Percentiles rank a stretch among this genome's conserved stretches.
These are phyloP conservation scores for Scaptomyza parva DNA, from an alignment of 2,888 invertebrate species.

Conservation along the genomic window DNA sequence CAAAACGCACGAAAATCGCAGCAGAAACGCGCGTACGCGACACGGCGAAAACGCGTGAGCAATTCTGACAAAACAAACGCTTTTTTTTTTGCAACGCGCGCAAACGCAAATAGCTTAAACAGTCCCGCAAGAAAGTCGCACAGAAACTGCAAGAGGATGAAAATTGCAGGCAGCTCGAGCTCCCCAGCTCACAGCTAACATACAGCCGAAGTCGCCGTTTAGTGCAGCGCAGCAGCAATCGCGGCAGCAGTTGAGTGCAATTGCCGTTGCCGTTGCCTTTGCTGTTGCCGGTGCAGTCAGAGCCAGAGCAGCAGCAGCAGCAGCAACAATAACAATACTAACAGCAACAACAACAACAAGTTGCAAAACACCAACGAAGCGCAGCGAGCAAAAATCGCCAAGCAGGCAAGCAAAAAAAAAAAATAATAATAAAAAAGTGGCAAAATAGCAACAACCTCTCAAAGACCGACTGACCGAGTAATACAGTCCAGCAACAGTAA, in stretches of 20 bases:
- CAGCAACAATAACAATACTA: slow-evolving; percentile 48
- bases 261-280: slow-evolving; percentile 63
- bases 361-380: slow-evolving; percentile 67
- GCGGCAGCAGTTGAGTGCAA: slow-evolving; percentile 69
- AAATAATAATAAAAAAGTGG: slow-evolving; percentile 53
- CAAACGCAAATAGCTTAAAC: slow-evolving; percentile 82
- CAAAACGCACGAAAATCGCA: slow-evolving; percentile 64
- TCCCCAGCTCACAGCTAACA: slow-evolving; percentile 22
- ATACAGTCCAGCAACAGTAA: slow-evolving; percentile 83
- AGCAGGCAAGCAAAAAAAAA: too few species aligned
- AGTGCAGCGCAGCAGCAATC: slow-evolving; percentile 45
- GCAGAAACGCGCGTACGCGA: slow-evolving; percentile 69
- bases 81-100: slow-evolving; percentile 71
- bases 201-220: slow-evolving; percentile 49
- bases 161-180: slow-evolving; percentile 78
- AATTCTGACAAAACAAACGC: slow-evolving; percentile 27
- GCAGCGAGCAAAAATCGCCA: slow-evolving; percentile 62
- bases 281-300: slow-evolving; percentile 30
- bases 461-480: slow-evolving; percentile 86
- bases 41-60: slow-evolving; percentile 60
- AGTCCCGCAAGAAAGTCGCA: slow-evolving; percentile 85
- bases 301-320: slow-evolving; percentile 44
- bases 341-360: slow-evolving; percentile 69
- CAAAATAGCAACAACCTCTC: slow-evolving; percentile 85
- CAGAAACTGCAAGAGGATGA: slow-evolving; percentile 85